Percentiles rank a stretch among this genome's conserved stretches.
Conservation (phyloP, 2,888 invertebrate species). For the Teleiodes luculella region DNA sequence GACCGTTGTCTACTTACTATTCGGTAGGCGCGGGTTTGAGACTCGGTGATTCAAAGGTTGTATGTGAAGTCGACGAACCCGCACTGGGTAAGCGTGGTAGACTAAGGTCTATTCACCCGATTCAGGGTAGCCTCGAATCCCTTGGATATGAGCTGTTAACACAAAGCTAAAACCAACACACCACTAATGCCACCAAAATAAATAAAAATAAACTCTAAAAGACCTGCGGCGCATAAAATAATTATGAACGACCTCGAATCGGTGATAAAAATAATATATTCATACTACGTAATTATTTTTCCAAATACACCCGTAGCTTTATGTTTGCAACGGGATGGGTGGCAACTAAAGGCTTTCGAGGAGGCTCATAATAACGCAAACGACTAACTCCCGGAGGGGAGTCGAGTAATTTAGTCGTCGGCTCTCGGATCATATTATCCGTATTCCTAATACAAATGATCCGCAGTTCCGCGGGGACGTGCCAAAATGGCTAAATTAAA, state of each 20-base stretch:
- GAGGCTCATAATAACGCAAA: conserved; percentile 41
- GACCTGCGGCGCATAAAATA: conserved; percentile 35
- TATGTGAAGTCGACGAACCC: no score
- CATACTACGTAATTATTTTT: conserved; percentile 42
- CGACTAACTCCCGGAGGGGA: conserved; percentile 39
- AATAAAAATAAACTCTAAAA: conserved; percentile 35
- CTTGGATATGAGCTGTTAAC: background rate
- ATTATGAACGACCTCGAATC: conserved; percentile 26
- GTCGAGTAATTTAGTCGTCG: conserved; percentile 47
- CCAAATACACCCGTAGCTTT: conserved; percentile 31
- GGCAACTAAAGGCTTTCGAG: conserved; percentile 35
- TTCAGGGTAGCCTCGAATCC: no score
- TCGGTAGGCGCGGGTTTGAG: no score
- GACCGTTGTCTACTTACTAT: no score
- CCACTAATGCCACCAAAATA: conserved; percentile 4
- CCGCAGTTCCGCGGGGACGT: conserved; percentile 60
- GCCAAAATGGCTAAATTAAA: conserved; percentile 75
- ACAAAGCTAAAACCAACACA: background rate
- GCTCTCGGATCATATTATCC: conserved; percentile 57
- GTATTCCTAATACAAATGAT: conserved; percentile 64
- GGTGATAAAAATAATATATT: conserved; percentile 38
- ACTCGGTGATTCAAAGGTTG: no score
- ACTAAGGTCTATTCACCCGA: no score
- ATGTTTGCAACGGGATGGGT: conserved; percentile 29
- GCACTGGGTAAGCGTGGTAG: no score